Evolutionary conservation across 2,888 invertebrate genomes (phyloP), one percentile per base, ranked within the genome.

Genomic region (Baronia brevicornis): DNA sequence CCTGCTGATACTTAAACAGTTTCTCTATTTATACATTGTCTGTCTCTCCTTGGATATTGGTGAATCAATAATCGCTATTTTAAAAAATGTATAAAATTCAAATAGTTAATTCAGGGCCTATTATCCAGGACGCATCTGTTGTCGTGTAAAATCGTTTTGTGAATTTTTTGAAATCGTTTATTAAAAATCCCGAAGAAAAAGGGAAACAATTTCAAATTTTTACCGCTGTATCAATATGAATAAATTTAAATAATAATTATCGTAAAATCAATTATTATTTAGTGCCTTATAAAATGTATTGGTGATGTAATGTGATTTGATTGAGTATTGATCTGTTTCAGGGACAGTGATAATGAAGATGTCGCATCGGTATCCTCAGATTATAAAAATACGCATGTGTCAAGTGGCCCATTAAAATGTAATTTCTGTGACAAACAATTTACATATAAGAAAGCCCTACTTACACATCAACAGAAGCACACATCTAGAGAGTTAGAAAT

Each of bases 341-440:
- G 79, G 43, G 43, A 54, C 5, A 72, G 70, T 44, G 62, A 61
- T 1, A 29, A 56, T 2, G 70, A 68, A 5, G 80, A 78, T 36
- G 46, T 60, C 0, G 53, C 36, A 1, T 74, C 77, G 1, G 38
- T 68, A 2, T 55, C 61, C 18, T 73, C 78, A 1, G 64, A 60
- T 20, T 60, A 54, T 29, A 52, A 45, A 23, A 44, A 44, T 31
- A 24, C 50, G 0, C 45, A 46, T 32, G 54, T 45, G 5, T 42
- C 51, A 3, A 46, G 17, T 5, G 62, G 50, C 3, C 61, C 44
- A 0, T 37, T 59, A 6, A 60, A 67, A 25, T 85, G 85, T 44
- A 43, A 43, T 6, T 44, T 56, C 27, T 85, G 85, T 39, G 66
- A 70, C 15, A 82, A 79, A 46, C 50, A 55, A 10, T 85, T 84